These are phyloP conservation scores for Phyllostomus discolor DNA, from an alignment of 2,113 vertebrate species.

Conservation along the genomic window DNA sequence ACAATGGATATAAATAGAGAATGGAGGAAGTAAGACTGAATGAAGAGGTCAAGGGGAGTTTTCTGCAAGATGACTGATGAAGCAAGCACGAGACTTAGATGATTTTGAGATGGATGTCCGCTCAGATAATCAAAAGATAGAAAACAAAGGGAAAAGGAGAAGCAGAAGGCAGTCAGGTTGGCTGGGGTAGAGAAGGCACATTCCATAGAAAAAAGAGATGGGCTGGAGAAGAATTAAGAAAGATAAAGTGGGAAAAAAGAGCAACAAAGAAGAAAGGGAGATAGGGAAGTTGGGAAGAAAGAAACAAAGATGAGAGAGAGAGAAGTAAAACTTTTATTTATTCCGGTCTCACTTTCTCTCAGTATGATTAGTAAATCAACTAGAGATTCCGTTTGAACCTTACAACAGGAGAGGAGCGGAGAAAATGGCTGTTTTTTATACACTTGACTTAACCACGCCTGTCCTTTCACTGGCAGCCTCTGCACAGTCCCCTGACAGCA, in stretches of 20 bases:
- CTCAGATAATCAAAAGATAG: background rate
- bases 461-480: constrained; percentile 69
- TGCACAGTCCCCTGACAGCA: constrained; percentile 74
- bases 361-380: constrained; percentile 10
- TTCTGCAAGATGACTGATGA: background rate
- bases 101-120: background rate
- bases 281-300: background rate
- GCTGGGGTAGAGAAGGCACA: background rate
- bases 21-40: background rate
- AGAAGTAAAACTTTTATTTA: background rate
- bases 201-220: background rate
- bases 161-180: background rate
- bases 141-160: background rate
- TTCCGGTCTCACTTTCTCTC: background rate
- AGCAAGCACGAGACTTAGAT: background rate
- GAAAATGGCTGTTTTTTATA: constrained; percentile 29
- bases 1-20: background rate
- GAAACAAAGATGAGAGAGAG: background rate
- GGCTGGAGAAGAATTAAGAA: background rate
- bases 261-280: background rate
- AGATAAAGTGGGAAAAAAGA: background rate
- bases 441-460: constrained; percentile 62
- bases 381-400: background rate
- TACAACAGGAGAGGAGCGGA: background rate
- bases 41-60: background rate